Evolutionary conservation across 1,140 invertebrate genomes (phyloP), one percentile per base, ranked within the genome.

Genomic region (Yoshiicerus persimilis): DNA sequence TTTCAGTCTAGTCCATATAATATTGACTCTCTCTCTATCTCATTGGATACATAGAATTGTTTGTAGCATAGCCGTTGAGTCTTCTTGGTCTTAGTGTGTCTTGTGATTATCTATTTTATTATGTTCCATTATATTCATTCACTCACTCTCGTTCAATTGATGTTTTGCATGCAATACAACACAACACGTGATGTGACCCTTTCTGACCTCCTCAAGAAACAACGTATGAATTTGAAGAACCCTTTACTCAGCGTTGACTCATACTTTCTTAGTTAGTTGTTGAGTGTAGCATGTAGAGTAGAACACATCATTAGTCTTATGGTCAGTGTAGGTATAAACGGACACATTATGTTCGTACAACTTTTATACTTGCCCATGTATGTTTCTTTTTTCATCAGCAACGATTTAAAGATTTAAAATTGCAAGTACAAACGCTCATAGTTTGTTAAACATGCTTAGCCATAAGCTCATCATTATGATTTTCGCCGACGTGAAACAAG

Each of bases 81-180:
- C n/a, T n/a, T n/a, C n/a, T n/a, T n/a, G n/a, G n/a, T n/a, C n/a
- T n/a, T n/a, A n/a, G n/a, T 64, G n/a, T n/a, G n/a, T 4, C 25
- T 23, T 66, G 25, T 80, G 32, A 70, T 70, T 66, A 23, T 25
- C 16, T 80, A 80, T 16, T 36, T 80, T 38, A 36, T 80, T 80
- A 38, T 38, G 6, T 38, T 80, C 8, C 34, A 80, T 80, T 38
- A 80, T 32, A 84, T 41, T 84, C 83, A 47, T 34, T 75, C 27
- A 84, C 38, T 41, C 83, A 84, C 38, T 84, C 83, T 84, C 38
- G 38, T 27, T 47, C 39, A 87, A 87, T 87, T 87, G 87, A 84
- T 87, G 87, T 77, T 87, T 87, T 87, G 77, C 87, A 87, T 87
- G 87, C 77, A 38, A 86, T 23, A 20, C 39, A 9, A 70, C 32